These are phyloP conservation scores for Cyclophora punctaria DNA, from an alignment of 2,888 invertebrate species.

Conservation along the genomic window DNA sequence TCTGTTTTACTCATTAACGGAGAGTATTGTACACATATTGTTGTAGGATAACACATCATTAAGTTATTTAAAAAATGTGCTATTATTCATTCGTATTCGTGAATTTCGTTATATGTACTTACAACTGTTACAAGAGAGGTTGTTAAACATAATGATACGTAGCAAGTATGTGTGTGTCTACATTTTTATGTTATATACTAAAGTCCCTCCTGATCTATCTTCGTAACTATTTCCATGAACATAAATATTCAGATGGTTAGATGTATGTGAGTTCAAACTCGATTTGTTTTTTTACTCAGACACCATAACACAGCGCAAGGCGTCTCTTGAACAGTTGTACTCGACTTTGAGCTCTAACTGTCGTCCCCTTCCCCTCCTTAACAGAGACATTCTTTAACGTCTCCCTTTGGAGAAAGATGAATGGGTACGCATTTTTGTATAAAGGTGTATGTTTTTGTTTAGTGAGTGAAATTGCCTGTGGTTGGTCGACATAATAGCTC, in stretches of 20 bases:
- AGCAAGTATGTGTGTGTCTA: slow-evolving; percentile 6
- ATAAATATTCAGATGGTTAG: no score
- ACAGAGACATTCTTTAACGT: slow-evolving; percentile 71
- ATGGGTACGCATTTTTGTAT: slow-evolving; percentile 69
- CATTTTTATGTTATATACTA: neutral
- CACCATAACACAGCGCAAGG: slow-evolving; percentile 20
- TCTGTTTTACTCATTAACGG: slow-evolving; percentile 56
- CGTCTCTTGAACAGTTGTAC: slow-evolving; percentile 33
- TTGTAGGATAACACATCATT: no score
- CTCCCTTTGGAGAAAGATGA: slow-evolving; percentile 68
- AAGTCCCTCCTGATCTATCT: neutral
- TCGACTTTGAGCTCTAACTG: slow-evolving; percentile 51
- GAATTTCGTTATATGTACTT: no score
- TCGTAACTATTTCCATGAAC: neutral
- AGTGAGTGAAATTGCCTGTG: slow-evolving; percentile 60
- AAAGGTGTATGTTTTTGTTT: slow-evolving; percentile 66
- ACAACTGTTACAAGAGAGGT: no score
- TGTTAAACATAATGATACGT: no score
- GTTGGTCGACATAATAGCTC: slow-evolving; percentile 61
- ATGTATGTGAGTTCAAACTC: slow-evolving; percentile 26
- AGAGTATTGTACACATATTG: slow-evolving; percentile 1
- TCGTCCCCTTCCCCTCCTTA: slow-evolving; percentile 62
- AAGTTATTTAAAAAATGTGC: no score
- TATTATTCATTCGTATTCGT: no score
- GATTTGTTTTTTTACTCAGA: slow-evolving; percentile 21